These are phyloP conservation scores for Chrysomela aeneicollis DNA, from an alignment of 2,888 invertebrate species.

Conservation along the genomic window DNA sequence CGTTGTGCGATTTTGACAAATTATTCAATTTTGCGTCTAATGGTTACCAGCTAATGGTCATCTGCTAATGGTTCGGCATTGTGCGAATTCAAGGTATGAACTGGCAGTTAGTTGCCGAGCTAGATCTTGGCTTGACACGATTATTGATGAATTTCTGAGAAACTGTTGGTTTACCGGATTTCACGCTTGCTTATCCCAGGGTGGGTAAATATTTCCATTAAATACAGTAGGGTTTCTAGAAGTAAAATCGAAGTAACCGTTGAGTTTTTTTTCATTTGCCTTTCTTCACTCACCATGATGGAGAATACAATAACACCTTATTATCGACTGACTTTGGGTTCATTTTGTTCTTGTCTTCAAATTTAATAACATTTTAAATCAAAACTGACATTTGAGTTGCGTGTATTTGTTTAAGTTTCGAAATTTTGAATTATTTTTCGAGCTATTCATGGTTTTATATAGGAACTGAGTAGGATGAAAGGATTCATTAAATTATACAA, in stretches of 20 bases:
- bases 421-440: no score
- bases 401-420: no score
- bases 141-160: slow-evolving; percentile 38
- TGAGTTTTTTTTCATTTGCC: no score
- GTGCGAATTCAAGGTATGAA: slow-evolving; percentile 31
- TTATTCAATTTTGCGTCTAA: slow-evolving; percentile 35
- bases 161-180: background rate
- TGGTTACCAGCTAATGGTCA: slow-evolving; percentile 44
- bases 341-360: no score
- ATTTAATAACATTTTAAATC: no score
- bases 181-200: background rate
- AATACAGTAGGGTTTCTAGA: no score
- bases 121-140: slow-evolving; percentile 27
- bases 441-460: no score
- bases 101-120: slow-evolving; percentile 32
- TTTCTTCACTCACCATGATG: no score
- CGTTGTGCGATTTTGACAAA: slow-evolving; percentile 36
- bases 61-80: slow-evolving; percentile 45
- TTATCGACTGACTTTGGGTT: no score
- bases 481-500: background rate
- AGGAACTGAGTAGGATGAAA: background rate
- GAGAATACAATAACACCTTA: no score
- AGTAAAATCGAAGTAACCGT: no score
- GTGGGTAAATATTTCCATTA: background rate
- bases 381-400: no score